phyloP scores from a whole-genome alignment of 2,113 vertebrate species.

The Uria aalge region DNA sequence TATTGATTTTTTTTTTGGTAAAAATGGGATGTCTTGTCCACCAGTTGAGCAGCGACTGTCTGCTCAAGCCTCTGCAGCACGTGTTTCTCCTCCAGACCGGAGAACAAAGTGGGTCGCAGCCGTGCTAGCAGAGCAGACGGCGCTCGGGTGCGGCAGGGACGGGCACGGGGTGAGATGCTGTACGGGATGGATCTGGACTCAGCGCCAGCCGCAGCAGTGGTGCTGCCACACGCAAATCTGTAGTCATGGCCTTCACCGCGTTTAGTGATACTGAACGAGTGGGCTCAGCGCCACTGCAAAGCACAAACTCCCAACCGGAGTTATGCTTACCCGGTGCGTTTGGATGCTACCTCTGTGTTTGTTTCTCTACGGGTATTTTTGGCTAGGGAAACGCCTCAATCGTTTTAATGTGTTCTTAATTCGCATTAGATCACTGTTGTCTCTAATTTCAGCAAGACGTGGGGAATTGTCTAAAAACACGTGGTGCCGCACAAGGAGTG shows the following conservation, averaged over 20 bases:
- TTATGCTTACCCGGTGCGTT: background rate
- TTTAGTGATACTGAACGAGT: background rate
- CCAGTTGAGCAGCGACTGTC: background rate
- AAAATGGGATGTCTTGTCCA: background rate
- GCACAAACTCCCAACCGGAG: background rate
- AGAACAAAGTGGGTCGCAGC: background rate
- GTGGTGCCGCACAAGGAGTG: background rate
- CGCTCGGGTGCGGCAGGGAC: background rate
- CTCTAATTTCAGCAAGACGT: background rate
- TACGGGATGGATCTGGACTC: background rate
- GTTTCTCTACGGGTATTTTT: rapidly evolving
- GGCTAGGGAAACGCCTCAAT: background rate
- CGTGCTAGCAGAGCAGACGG: background rate
- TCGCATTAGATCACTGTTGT: background rate
- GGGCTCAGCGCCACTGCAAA: background rate
- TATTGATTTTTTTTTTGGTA: background rate
- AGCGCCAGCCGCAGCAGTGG: background rate
- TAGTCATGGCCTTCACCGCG: background rate
- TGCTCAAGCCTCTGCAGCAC: background rate
- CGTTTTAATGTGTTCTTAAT: background rate
- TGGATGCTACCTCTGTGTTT: background rate
- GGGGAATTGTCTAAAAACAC: background rate
- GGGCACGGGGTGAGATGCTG: rapidly evolving
- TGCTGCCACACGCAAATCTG: background rate
- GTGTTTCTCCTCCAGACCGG: background rate